Conservation (phyloP, 2,797 vertebrate species). For the Notoglanidium macrostoma region DNA sequence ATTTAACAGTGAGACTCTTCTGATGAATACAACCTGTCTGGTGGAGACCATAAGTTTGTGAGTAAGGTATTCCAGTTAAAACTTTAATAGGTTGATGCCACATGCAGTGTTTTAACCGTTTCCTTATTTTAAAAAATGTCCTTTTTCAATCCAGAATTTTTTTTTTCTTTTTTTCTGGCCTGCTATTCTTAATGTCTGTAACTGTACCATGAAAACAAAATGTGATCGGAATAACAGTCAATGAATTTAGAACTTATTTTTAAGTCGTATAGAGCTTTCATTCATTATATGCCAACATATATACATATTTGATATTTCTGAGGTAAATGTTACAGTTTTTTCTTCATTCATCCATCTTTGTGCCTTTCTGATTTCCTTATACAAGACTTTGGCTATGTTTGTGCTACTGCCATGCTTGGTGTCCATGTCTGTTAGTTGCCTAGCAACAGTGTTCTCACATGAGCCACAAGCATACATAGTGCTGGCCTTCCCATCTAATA, state of each 20-base stretch:
- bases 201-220: background rate
- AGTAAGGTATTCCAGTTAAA: background rate
- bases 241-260: background rate
- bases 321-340: background rate
- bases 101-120: conserved; percentile 3
- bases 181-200: background rate
- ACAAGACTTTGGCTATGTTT: background rate
- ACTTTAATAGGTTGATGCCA: background rate
- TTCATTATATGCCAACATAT: background rate
- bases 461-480: background rate
- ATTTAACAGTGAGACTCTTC: background rate
- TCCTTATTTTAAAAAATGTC: background rate
- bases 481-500: background rate
- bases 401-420: background rate
- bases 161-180: background rate
- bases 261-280: background rate
- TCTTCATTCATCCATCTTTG: background rate
- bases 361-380: background rate
- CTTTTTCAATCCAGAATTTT: background rate
- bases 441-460: background rate
- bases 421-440: background rate
- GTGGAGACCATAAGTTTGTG: background rate
- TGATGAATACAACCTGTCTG: conserved; percentile 19
- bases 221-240: background rate
- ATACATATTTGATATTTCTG: background rate